A percentile compares a stretch with the other conserved stretches of the same genome.
Conservation (phyloP, 2,113 vertebrate species). For the Aptenodytes forsteri region DNA sequence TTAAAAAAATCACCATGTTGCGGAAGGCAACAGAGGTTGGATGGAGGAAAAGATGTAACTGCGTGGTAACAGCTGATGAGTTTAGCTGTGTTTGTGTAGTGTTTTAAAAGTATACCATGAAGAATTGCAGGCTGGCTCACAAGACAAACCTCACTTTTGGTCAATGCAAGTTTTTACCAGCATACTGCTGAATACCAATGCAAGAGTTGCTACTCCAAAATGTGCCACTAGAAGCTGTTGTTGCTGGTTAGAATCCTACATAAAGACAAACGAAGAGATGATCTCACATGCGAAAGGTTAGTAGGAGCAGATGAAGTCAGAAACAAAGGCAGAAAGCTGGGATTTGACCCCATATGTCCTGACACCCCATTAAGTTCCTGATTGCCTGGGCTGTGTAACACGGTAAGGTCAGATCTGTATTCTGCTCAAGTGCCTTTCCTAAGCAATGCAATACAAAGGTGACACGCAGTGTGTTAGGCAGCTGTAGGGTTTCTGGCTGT, state of each 20-base stretch:
- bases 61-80: background rate
- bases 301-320: background rate
- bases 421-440: background rate
- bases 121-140: background rate
- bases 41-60: background rate
- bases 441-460: background rate
- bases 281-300: fast-evolving
- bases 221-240: background rate
- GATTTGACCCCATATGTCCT: background rate
- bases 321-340: background rate
- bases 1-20: background rate
- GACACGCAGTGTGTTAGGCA: background rate
- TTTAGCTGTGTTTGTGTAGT: background rate
- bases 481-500: background rate
- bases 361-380: fast-evolving
- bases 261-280: background rate
- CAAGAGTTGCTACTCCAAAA: background rate
- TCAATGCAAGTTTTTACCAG: background rate
- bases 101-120: background rate
- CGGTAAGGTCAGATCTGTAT: fast-evolving
- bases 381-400: background rate
- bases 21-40: fast-evolving
- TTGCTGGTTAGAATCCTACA: background rate
- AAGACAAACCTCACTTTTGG: background rate
- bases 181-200: fast-evolving